Evolutionary conservation across 2,113 vertebrate species (phyloP).

Genomic region (Psophia crepitans): DNA sequence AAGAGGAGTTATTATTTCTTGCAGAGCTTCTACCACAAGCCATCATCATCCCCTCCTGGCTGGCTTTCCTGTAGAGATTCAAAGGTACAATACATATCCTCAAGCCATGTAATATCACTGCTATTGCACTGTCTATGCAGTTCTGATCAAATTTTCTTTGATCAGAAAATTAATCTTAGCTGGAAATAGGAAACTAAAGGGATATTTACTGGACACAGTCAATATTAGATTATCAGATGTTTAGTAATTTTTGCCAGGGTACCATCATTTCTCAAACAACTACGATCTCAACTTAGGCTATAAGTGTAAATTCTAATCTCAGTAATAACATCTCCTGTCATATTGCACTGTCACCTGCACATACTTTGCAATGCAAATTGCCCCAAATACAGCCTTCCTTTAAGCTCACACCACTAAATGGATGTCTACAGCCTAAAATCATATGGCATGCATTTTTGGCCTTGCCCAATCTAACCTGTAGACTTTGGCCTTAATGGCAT

Average conservation of each 20-base stretch:
- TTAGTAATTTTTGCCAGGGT: slow-evolving; percentile 14
- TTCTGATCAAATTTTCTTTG: slow-evolving; percentile 51
- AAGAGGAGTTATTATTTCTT: slow-evolving; percentile 43
- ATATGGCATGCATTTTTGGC: not conserved
- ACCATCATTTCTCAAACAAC: not conserved
- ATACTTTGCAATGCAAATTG: slow-evolving; percentile 11
- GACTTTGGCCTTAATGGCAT: not conserved
- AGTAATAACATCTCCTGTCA: not conserved
- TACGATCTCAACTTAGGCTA: not conserved
- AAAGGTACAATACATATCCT: slow-evolving; percentile 8
- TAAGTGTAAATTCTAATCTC: slow-evolving; percentile 27
- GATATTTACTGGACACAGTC: not conserved
- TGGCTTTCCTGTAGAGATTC: slow-evolving; percentile 29
- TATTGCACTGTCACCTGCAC: not conserved
- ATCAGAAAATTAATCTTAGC: slow-evolving; percentile 46
- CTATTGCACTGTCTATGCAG: not conserved
- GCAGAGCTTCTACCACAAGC: slow-evolving; percentile 35
- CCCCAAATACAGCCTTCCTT: not conserved
- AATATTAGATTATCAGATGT: slow-evolving; percentile 19
- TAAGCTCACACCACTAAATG: not conserved
- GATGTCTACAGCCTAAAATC: not conserved
- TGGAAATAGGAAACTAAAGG: slow-evolving; percentile 14
- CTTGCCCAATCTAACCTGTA: not conserved
- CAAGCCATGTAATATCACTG: slow-evolving; percentile 23
- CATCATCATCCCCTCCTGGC: slow-evolving; percentile 38